Evolutionary conservation across 2,113 vertebrate genomes (phyloP).

Genomic region (Rhinopomastus cyanomelas): DNA sequence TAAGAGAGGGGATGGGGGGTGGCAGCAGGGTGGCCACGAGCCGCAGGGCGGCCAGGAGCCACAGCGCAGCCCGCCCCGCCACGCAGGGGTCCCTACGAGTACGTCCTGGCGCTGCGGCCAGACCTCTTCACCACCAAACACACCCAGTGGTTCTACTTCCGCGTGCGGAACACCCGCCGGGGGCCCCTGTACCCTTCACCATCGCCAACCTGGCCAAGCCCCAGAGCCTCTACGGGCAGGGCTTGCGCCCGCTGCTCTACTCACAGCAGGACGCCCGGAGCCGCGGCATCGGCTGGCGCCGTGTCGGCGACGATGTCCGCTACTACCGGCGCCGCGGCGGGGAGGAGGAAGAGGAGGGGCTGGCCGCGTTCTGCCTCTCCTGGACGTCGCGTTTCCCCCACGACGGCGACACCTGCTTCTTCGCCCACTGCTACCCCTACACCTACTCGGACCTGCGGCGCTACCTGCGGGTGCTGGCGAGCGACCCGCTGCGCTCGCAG

Average conservation of each 20-base stretch:
- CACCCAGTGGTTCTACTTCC: constrained; percentile 97
- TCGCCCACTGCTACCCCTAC: constrained; percentile 92
- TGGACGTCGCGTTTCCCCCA: constrained; percentile 86
- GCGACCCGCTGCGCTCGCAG: constrained; percentile 67
- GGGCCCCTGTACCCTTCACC: constrained; percentile 85
- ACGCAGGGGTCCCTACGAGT: constrained; percentile 81
- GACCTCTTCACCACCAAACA: constrained; percentile 92
- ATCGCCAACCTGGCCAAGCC: constrained; percentile 90
- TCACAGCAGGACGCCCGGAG: constrained; percentile 80
- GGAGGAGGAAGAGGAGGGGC: constrained; percentile 38
- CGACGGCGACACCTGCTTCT: constrained; percentile 85
- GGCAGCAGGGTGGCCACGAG: accelerated
- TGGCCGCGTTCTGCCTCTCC: constrained; percentile 77
- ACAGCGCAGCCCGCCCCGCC: accelerated
- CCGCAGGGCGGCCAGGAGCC: accelerated
- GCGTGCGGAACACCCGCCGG: constrained; percentile 84
- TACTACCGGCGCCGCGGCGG: constrained; percentile 80
- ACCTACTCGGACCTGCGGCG: constrained; percentile 86
- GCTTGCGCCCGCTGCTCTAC: constrained; percentile 88
- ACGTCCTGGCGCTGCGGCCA: constrained; percentile 83
- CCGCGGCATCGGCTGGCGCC: constrained; percentile 80
- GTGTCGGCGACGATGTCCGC: constrained; percentile 74
- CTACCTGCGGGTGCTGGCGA: constrained; percentile 76
- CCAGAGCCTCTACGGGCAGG: constrained; percentile 84
- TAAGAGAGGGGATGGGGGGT: constrained; percentile 59